Percentiles rank a stretch among this genome's conserved stretches.
Conservation (phyloP, 2,797 vertebrate species). For the Pogonophryne albipinna region DNA sequence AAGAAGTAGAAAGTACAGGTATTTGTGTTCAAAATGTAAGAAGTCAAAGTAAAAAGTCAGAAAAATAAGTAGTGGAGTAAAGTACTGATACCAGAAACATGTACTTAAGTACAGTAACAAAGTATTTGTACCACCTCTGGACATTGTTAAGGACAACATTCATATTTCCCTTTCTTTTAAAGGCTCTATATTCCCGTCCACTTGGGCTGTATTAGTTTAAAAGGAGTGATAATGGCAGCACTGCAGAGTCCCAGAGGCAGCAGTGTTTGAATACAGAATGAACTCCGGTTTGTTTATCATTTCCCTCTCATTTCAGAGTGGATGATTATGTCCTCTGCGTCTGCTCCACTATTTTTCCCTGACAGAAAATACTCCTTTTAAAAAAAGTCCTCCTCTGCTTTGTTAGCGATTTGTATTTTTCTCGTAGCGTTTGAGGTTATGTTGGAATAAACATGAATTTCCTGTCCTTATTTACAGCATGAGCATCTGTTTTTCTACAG, state of each 20-base stretch:
- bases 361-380: not conserved
- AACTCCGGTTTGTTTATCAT: constrained; percentile 61
- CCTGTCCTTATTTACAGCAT: not conserved
- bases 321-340: constrained; percentile 59
- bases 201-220: constrained; percentile 38
- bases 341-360: not conserved
- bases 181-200: constrained; percentile 13
- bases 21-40: too few relatives aligned
- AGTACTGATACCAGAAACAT: too few relatives aligned
- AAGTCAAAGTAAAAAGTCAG: too few relatives aligned
- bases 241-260: constrained; percentile 37
- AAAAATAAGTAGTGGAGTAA: too few relatives aligned
- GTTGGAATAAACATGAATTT: constrained; percentile 4
- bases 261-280: constrained; percentile 62
- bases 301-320: constrained; percentile 52
- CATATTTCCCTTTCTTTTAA: not conserved
- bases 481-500: too few relatives aligned
- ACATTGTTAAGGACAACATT: not conserved
- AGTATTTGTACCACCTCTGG: too few relatives aligned
- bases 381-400: constrained; percentile 36
- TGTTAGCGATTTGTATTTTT: constrained; percentile 7
- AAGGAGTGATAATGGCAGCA: constrained; percentile 39
- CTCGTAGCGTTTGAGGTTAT: constrained; percentile 9
- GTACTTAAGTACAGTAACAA: too few relatives aligned
- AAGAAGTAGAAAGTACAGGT: too few relatives aligned